Evolutionary conservation across 1,140 invertebrate genomes (phyloP), one percentile per base, ranked within the genome.

Genomic region (Cheumatopsyche charites): DNA sequence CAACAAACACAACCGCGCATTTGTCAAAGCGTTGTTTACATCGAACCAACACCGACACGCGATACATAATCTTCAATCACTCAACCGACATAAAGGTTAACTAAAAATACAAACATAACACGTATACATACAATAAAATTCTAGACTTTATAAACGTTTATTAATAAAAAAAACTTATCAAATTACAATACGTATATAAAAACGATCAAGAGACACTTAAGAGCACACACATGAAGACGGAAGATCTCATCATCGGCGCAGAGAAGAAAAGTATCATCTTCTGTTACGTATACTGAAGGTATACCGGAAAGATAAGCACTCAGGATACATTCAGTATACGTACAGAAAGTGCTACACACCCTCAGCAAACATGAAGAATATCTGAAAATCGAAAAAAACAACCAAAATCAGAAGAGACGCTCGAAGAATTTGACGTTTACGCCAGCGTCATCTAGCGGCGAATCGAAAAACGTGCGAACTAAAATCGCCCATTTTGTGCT

Each of bases 261-360:
- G 90, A 82, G 80, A 75, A 83, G 91, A 82, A 80, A 75, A 83
- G 91, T 94, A 91, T 89, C 88, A 89, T 91, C 92, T 94, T 93
- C 93, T 95, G 94, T 95, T 95, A 96, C 94, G 94, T 96, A 96
- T 96, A 96, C 93, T 95, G 93, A 96, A 96, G 94, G 94, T 96
- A 96, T 96, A 96, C 94, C 94, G 94, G 94, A 96, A 92, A 93
- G 90, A 86, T 88, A 88, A 83, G 86, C 92, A 94, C 94, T 96
- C 94, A 96, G 94, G 94, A 96, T 96, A 96, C 94, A 96, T 95
- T 96, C 93, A 96, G 94, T 96, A 96, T 96, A 96, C 94, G 94
- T 96, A 92, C 93, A 95, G 93, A 94, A 91, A 89, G 91, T 91
- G 89, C 86, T 90, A 90, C 91, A 87, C 86, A 83, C 71, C 82